phyloP scores from a whole-genome alignment of 2,113 vertebrate genomes.

The Furnarius figulus region DNA sequence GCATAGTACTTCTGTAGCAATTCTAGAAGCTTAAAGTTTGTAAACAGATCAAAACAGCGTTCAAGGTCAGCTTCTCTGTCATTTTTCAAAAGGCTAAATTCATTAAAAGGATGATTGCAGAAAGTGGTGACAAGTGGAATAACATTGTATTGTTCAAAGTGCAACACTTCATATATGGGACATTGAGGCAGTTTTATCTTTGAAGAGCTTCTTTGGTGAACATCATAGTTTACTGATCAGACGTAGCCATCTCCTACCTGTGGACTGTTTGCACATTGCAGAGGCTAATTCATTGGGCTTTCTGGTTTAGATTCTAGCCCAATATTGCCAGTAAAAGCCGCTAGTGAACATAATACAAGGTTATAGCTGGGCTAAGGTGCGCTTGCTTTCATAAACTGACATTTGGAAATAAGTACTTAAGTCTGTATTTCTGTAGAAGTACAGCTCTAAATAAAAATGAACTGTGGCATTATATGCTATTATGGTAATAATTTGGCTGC shows the following conservation, averaged over 20 bases:
- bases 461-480: not conserved
- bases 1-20: not conserved
- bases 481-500: not conserved
- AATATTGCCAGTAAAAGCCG: not conserved
- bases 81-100: not conserved
- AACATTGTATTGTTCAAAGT: not conserved
- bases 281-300: not conserved
- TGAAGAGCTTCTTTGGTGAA: not conserved
- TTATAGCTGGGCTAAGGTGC: not conserved
- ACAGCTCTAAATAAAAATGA: not conserved
- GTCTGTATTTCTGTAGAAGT: not conserved
- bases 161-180: not conserved
- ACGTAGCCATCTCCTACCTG: not conserved
- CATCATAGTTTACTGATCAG: not conserved
- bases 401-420: not conserved
- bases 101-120: not conserved
- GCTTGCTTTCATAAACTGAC: not conserved
- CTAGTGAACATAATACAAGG: not conserved
- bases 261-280: not conserved
- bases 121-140: not conserved
- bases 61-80: not conserved
- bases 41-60: not conserved
- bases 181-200: not conserved
- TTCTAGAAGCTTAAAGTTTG: not conserved
- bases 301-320: not conserved